Evolutionary conservation across 2,113 vertebrate genomes (phyloP), one percentile per base, ranked within the genome.

Genomic region (Pogonocichla stellata): DNA sequence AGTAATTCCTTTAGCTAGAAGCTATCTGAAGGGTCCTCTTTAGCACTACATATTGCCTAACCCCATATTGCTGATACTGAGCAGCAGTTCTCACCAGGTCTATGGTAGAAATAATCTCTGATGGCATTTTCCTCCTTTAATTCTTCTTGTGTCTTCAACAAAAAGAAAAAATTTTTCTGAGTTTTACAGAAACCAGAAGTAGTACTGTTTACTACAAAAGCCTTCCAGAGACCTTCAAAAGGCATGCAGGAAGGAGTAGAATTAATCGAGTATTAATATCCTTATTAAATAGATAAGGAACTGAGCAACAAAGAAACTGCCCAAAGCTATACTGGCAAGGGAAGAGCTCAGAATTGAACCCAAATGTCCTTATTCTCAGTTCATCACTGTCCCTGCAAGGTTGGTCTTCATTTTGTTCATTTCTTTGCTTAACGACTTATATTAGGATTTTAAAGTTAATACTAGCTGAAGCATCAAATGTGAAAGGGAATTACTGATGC

Each of bases 201-300:
- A 73, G 42, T 75, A 47, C 13, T n/a, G 90, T 64, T 64, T 79
- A 36, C n/a, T 77, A 66, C 25, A 61, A n/a, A 95, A 88, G 50
- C 33, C 53, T 93, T 88, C 36, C 58, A 53, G 58, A 88, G 19
- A 42, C 64, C 66, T 80, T 91, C 45, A 57, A 80, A 90, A 90
- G 36, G 12, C 67, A 92, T 19, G 47, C 38, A 71, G 40, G 56
- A 88, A 86, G 38, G 47, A 73, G 40, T 72, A 90, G 92, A 88
- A 94, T 67, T 86, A 95, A 92, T 80, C 2, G 1, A 81, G 16
- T 94, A 95, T 90, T 93, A 96, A 92, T 95, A 95, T 61, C 73
- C 86, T 86, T 93, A 93, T 94, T 96, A 94, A 92, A 93, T 80
- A 94, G 91, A 90, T 91, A 88, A 92, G 72, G 80, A 88, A 83